Evolutionary conservation across 2,797 vertebrate species (phyloP).

Genomic region (Clarias platycephalus): DNA sequence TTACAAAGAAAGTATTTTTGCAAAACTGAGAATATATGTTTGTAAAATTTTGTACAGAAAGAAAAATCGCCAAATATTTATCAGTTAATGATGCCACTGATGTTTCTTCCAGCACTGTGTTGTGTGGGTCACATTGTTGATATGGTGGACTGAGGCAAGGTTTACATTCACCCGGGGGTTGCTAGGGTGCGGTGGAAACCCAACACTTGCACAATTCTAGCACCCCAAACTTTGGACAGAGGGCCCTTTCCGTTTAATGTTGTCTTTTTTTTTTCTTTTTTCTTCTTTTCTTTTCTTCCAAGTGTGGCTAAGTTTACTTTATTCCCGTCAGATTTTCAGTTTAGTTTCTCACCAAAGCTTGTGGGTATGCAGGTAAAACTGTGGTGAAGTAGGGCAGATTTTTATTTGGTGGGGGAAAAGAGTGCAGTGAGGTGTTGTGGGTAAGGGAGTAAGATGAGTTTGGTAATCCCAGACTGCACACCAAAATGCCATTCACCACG

Average conservation of each 20-base stretch:
- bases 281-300: neutral
- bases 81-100: constrained; percentile 69
- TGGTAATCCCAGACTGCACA: constrained; percentile 84
- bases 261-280: neutral
- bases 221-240: constrained; percentile 62
- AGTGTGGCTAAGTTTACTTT: neutral
- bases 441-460: constrained; percentile 80
- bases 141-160: constrained; percentile 74
- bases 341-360: neutral
- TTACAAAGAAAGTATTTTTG: constrained; percentile 73
- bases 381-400: constrained; percentile 27
- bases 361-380: constrained; percentile 19
- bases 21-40: constrained; percentile 61
- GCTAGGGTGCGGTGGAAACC: constrained; percentile 84
- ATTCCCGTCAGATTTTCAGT: neutral
- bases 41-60: constrained; percentile 67
- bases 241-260: constrained; percentile 31
- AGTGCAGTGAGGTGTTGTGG: neutral
- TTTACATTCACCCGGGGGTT: constrained; percentile 63
- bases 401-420: neutral
- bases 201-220: constrained; percentile 85
- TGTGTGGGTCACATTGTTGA: constrained; percentile 56
- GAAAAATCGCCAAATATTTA: constrained; percentile 60
- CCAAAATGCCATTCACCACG: constrained; percentile 87
- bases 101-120: constrained; percentile 59